Evolutionary conservation across 1,140 invertebrate species (phyloP).

Genomic region (Hydropsyche tenuis): DNA sequence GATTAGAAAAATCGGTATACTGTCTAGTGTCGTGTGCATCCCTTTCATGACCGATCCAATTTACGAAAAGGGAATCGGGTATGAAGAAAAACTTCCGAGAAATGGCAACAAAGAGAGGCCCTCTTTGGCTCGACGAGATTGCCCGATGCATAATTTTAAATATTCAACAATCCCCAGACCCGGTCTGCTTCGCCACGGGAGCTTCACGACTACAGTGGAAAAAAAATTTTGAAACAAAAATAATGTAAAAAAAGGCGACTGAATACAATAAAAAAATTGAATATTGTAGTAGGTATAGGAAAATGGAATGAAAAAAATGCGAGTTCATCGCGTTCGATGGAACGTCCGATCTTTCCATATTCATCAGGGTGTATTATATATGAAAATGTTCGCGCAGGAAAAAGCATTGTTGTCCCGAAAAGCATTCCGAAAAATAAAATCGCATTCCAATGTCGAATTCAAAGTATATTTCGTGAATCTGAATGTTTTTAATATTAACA

Average conservation of each 20-base stretch:
- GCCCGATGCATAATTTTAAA: slow-evolving; percentile 48
- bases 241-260: background rate
- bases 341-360: slow-evolving; percentile 27
- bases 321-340: slow-evolving; percentile 23
- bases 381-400: background rate
- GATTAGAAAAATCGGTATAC: too few species aligned
- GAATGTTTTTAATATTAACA: too few species aligned
- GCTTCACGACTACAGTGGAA: background rate
- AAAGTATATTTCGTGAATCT: too few species aligned
- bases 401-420: background rate
- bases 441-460: too few species aligned
- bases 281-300: background rate
- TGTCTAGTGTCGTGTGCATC: too few species aligned
- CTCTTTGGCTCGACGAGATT: slow-evolving; percentile 33
- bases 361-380: slow-evolving; percentile 32
- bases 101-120: slow-evolving; percentile 32
- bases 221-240: slow-evolving; percentile 7
- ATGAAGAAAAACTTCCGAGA: slow-evolving; percentile 33
- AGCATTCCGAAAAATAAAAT: background rate
- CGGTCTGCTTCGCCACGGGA: slow-evolving; percentile 15
- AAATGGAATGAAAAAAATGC: slow-evolving; percentile 4
- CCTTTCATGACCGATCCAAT: slow-evolving; percentile 40
- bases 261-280: background rate
- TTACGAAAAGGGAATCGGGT: slow-evolving; percentile 36
- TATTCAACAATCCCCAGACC: slow-evolving; percentile 43